phyloP scores from a whole-genome alignment of 2,797 vertebrate genomes.

The Cuniculus paca region DNA sequence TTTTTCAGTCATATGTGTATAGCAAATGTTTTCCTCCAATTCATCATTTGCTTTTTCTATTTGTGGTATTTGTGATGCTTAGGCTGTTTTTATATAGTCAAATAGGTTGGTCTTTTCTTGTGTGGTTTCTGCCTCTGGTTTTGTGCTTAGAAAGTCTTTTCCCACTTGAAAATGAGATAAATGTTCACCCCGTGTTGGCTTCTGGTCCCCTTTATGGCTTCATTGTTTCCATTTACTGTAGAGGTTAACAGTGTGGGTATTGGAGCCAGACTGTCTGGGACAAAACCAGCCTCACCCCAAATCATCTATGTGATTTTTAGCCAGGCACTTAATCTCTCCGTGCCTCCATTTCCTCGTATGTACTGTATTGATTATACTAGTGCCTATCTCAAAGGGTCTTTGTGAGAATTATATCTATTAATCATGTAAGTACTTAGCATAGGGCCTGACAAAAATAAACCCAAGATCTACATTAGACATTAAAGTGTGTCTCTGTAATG shows the following conservation, averaged over 20 bases:
- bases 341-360: constrained; percentile 72
- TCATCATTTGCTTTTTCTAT: constrained; percentile 62
- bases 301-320: constrained; percentile 72
- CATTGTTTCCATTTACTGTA: constrained; percentile 83
- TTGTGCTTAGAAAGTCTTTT: constrained; percentile 83
- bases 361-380: constrained; percentile 57
- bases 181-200: constrained; percentile 77
- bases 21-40: constrained; percentile 41
- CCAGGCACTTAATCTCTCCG: constrained; percentile 64
- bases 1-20: constrained; percentile 18
- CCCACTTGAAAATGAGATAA: constrained; percentile 81
- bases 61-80: constrained; percentile 66
- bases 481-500: constrained; percentile 35
- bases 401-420: constrained; percentile 50
- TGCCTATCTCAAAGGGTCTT: constrained; percentile 32
- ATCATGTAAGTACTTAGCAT: constrained; percentile 43
- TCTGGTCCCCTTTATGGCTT: constrained; percentile 78
- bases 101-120: constrained; percentile 69
- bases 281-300: constrained; percentile 73
- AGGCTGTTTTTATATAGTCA: constrained; percentile 69
- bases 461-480: constrained; percentile 33
- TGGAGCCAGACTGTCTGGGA: constrained; percentile 83
- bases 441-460: constrained; percentile 36
- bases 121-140: constrained; percentile 81
- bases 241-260: constrained; percentile 79